phyloP scores from a whole-genome alignment of 2,888 invertebrate species.

The Metellina segmentata region DNA sequence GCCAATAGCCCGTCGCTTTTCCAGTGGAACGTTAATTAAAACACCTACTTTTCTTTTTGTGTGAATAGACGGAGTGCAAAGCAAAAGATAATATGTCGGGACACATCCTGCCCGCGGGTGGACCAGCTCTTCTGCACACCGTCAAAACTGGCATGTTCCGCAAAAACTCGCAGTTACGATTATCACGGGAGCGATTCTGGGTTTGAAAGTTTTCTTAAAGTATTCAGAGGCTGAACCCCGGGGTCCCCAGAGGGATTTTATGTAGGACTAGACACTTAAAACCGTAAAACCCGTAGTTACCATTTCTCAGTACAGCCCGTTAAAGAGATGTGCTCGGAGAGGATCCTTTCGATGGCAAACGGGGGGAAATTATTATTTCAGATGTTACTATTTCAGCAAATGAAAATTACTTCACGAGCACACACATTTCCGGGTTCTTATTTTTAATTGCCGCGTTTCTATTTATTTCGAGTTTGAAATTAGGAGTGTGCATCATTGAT shows the following conservation, averaged over 20 bases:
- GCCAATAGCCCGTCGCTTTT: no score
- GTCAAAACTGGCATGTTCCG: not conserved
- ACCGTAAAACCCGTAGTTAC: conserved; percentile 27
- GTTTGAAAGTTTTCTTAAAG: conserved; percentile 27
- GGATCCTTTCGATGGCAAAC: not conserved
- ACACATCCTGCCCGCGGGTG: not conserved
- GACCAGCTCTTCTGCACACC: not conserved
- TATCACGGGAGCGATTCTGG: conserved; percentile 5
- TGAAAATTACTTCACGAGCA: not conserved
- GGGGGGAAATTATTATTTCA: not conserved
- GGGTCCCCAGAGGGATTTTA: conserved; percentile 14
- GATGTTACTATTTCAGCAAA: not conserved
- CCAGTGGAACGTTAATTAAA: no score
- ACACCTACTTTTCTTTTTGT: no score
- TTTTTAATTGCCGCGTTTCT: not conserved
- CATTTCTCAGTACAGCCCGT: conserved; percentile 3
- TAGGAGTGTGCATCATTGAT: not conserved
- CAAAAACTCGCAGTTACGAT: conserved; percentile 16
- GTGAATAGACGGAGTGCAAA: no score
- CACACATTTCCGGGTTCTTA: not conserved
- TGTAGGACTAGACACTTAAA: conserved; percentile 14
- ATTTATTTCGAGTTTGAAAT: not conserved
- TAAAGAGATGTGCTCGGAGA: conserved; percentile 6
- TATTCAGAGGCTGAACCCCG: not conserved
- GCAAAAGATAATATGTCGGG: no score